Base-by-base conservation (phyloP, 2,888 invertebrate species). In the Monochamus alternatus region DNA sequence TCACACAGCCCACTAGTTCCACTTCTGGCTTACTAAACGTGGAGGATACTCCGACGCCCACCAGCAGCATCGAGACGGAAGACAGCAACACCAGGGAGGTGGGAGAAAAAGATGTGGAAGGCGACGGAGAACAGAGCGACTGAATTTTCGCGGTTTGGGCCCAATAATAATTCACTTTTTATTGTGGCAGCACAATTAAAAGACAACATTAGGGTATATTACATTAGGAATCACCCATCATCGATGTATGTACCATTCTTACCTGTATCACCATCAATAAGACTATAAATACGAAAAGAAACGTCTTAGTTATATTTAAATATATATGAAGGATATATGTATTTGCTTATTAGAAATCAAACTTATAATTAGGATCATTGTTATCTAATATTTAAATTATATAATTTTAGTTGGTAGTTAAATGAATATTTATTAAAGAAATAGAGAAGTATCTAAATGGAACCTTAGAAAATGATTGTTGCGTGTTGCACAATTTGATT, bases 51-150 rank as follows among this genome's bases (percentile, higher is more conserved):
- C 89, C 91, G 43, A 92, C 92, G 1, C 91, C 92, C 5, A 91
- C 92, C 2, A 91, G 91, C 83, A 91, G 91, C 83, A 91, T 91
- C 77, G 91, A 91, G 85, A 91, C 91, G 1, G 92, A 92, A 81
- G 92, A 91, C 79, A 91, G 91, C 73, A 90, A 89, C 77, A 89
- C 90, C 52, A 87, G 89, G 59, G 91, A 91, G 80, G 91, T 91
- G 64, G 90, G 90, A 30, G 91, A 92, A 80, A 89, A 90, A 74
- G 91, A 91, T 77, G 90, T 90, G 44, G 92, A 92, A 83, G 91
- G 91, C 58, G 92, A 92, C 84, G 91, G 90, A 78, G 92, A 92
- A 85, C 91, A 91, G 81, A 91, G 91, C 86, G 91, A 92, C 86
- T 90, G 88, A 88, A 86, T 76, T 77, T 69, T 75, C 74, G 77